A percentile compares a stretch with the other conserved stretches of the same genome.
Evolutionary conservation across 2,113 vertebrate species (phyloP).

Genomic region (Rhinopomastus cyanomelas): DNA sequence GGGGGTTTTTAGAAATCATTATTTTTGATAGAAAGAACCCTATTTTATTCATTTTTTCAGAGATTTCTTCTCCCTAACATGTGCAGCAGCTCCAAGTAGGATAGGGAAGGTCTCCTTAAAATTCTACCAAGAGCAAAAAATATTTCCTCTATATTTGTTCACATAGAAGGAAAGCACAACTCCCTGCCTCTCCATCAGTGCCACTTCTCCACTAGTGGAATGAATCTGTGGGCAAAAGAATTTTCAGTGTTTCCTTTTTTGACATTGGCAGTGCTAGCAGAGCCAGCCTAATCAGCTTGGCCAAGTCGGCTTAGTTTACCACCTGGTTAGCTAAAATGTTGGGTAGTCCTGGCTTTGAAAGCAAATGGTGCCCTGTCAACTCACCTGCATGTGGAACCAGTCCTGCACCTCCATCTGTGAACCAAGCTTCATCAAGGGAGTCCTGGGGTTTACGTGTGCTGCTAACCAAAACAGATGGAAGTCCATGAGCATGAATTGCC

Average conservation of each 20-base stretch:
- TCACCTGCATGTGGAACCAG: not conserved
- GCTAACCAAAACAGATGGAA: rapidly evolving
- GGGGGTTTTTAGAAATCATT: not conserved
- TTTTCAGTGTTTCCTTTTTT: not conserved
- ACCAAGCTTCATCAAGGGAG: not conserved
- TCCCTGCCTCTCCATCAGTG: not conserved
- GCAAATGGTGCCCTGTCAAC: not conserved
- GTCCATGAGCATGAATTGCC: not conserved
- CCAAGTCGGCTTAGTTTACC: not conserved
- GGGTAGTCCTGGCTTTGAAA: not conserved
- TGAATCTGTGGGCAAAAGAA: not conserved
- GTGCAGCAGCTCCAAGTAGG: not conserved
- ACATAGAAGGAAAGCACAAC: not conserved
- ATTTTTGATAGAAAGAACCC: not conserved
- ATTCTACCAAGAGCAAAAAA: not conserved
- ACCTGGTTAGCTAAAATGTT: not conserved
- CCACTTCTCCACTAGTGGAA: not conserved
- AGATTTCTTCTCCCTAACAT: not conserved
- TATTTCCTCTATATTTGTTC: not conserved
- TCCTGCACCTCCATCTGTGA: not conserved
- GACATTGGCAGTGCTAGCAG: not conserved
- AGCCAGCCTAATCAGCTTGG: not conserved
- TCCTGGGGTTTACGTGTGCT: not conserved
- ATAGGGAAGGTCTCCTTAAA: not conserved
- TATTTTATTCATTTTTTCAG: not conserved